phyloP scores from a whole-genome alignment of 2,113 vertebrate genomes.

The Uria aalge region DNA sequence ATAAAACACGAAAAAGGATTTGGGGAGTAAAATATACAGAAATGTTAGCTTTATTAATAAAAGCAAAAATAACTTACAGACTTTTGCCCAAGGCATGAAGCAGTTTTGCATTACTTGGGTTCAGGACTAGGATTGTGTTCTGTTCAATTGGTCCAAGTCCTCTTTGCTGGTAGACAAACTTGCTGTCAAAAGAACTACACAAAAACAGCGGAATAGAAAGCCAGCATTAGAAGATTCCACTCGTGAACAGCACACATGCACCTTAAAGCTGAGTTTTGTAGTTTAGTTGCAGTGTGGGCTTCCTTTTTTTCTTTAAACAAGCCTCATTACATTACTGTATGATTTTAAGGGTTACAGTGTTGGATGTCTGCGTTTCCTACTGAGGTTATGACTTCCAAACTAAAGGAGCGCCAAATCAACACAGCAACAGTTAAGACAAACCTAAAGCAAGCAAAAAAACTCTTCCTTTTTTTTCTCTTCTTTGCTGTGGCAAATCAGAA shows the following conservation, averaged over 20 bases:
- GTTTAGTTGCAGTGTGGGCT: background rate
- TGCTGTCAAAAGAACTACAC: conserved; percentile 87
- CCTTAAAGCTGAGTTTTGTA: background rate
- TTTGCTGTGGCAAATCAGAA: background rate
- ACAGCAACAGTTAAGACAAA: background rate
- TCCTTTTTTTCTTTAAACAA: background rate
- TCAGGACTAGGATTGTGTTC: conserved; percentile 87
- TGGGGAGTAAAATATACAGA: background rate
- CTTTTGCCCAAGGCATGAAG: conserved; percentile 86
- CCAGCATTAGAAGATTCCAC: background rate
- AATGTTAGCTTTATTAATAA: background rate
- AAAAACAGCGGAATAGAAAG: conserved; percentile 30
- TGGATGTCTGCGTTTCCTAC: background rate
- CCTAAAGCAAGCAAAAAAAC: background rate
- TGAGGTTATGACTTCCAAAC: background rate
- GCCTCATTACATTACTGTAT: background rate
- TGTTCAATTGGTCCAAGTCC: conserved; percentile 91
- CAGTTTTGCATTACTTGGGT: conserved; percentile 80
- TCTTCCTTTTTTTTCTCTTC: background rate
- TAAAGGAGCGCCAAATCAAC: background rate
- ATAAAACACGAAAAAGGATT: background rate
- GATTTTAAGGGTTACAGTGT: background rate
- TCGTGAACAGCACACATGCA: background rate
- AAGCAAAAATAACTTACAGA: conserved; percentile 77
- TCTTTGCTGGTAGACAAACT: conserved; percentile 86